Evolutionary conservation across 2,888 invertebrate genomes (phyloP), one percentile per base, ranked within the genome.

Genomic region (Chouioia cunea): DNA sequence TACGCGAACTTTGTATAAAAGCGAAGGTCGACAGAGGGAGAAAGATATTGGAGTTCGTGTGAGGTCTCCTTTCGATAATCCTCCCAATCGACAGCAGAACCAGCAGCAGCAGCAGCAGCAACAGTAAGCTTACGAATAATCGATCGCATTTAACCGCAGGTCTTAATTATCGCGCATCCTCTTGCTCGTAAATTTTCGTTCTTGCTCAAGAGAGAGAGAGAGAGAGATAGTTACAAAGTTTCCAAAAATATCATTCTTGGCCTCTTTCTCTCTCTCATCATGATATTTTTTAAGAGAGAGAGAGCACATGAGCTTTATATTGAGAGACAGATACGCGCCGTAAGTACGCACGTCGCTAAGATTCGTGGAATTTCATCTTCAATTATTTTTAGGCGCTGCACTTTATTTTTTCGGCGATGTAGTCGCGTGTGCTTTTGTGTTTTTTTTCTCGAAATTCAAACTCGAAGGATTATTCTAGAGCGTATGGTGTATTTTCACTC

Each of bases 171-270:
- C 69, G 56, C 50, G 20, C 57, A 20, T 48, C 60, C 22, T 47
- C 70, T 16, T 50, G 6, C 15, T 47, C 47, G 56, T 18, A 36
- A 36, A 36, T 50, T 23, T 16, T 20, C 46, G 57, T 43, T 22
- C 2, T 22, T 20, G 52, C 54, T 27, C 54, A 15, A 36, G 36
- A 4, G 10, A 6, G 36, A 4, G 10, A 6, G 10, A 36, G 36
- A 12, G 36, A 36, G 36, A 36, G 36, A 36, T 54, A 36, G 58
- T 73, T 76, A 74, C 75, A 73, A 76, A 73, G 69, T 77, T 74
- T 75, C 75, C 74, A 73, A 76, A 76, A 77, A 76, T 74, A 75
- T 68, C 74, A n/a, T n/a, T n/a, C n/a, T n/a, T n/a, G n/a, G n/a
- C n/a, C n/a, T n/a, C 36, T 36, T 6, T 36, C 36, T 36, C 36